Conservation (phyloP, 2,113 vertebrate genomes). For the Anas platyrhynchos region DNA sequence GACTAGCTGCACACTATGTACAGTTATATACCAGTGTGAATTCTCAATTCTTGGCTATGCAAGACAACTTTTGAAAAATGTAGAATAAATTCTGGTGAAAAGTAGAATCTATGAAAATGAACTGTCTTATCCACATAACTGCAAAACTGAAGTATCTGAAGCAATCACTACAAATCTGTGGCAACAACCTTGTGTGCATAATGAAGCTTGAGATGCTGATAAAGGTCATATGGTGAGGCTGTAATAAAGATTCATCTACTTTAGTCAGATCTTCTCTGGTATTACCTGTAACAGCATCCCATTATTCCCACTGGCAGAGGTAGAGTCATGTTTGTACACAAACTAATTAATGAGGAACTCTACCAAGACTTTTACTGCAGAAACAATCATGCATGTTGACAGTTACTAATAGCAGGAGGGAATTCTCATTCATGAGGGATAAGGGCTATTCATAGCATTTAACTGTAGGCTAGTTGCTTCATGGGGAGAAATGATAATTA, state of each 20-base stretch:
- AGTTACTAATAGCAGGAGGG: slow-evolving; percentile 68
- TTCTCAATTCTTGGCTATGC: neutral
- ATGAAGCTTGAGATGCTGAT: slow-evolving; percentile 55
- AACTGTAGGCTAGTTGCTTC: neutral
- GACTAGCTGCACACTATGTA: neutral
- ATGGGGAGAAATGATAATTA: neutral
- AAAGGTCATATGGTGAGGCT: slow-evolving; percentile 43
- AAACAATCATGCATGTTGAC: slow-evolving; percentile 58
- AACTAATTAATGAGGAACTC: slow-evolving; percentile 66
- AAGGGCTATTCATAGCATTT: slow-evolving; percentile 39
- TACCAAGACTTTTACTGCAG: slow-evolving; percentile 56
- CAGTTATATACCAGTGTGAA: neutral
- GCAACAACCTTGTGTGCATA: slow-evolving; percentile 39
- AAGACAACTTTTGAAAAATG: neutral
- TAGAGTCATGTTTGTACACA: slow-evolving; percentile 67
- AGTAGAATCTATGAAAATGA: neutral
- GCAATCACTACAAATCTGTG: neutral
- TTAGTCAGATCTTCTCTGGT: slow-evolving; percentile 8
- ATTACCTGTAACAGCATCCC: slow-evolving; percentile 44
- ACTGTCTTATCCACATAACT: neutral
- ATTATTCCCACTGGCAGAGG: slow-evolving; percentile 51
- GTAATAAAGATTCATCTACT: slow-evolving; percentile 59
- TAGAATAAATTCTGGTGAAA: neutral
- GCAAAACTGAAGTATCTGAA: neutral
- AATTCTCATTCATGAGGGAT: slow-evolving; percentile 58